These are phyloP conservation scores for Pseudococcus jackbeardsleyi DNA, from an alignment of 2,888 invertebrate genomes.

Conservation along the genomic window DNA sequence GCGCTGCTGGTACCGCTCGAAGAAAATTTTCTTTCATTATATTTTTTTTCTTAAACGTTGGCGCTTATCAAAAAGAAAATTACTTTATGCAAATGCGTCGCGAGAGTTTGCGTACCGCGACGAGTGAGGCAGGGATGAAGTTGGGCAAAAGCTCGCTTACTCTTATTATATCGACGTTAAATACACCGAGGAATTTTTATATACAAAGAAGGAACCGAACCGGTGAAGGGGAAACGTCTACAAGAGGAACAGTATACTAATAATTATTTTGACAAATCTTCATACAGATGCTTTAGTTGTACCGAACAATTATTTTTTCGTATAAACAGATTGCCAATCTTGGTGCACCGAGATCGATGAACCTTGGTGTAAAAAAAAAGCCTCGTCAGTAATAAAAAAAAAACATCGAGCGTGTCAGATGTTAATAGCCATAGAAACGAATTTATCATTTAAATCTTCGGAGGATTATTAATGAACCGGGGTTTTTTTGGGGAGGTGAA, in stretches of 20 bases:
- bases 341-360: constrained; percentile 1
- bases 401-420: neutral
- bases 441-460: constrained; percentile 2
- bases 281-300: neutral
- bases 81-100: constrained; percentile 39
- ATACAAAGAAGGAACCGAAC: neutral
- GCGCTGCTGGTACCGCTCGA: neutral
- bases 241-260: neutral
- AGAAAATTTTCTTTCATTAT: constrained; percentile 44
- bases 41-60: constrained; percentile 17
- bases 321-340: neutral
- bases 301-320: neutral
- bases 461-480: neutral
- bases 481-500: constrained; percentile 3
- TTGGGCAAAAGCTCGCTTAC: neutral
- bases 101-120: neutral
- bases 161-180: constrained; percentile 5
- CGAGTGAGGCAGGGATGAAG: neutral
- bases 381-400: neutral
- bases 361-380: neutral
- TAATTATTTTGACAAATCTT: constrained; percentile 6
- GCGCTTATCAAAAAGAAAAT: constrained; percentile 46
- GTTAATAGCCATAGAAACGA: neutral
- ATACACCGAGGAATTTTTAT: constrained; percentile 4
- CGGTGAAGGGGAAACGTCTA: neutral